Evolutionary conservation across 2,888 invertebrate species (phyloP), one percentile per base, ranked within the genome.

Genomic region (Ophion ellenae): DNA sequence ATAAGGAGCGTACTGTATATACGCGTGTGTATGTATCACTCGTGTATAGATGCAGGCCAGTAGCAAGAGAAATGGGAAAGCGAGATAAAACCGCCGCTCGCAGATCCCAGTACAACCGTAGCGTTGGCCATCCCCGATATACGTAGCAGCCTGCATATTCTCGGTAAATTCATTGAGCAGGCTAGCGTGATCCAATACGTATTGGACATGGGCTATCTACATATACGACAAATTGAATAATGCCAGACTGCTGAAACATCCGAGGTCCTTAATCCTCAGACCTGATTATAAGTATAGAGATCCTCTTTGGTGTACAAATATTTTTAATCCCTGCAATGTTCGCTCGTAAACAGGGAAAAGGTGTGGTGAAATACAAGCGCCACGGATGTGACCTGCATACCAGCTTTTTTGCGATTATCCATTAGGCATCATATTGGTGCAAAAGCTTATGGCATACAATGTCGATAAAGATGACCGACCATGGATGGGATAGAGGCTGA

Each of bases 191-290:
- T 84, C 81, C 79, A 83, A 86, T 81, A 86, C 80, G 67, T 69
- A 84, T 75, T 47, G 71, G 81, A 77, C 70, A 81, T 81, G 70
- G 28, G 45, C 47, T 83, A 78, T 81, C 81, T 79, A 79, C 71
- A 81, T 67, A 47, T 9, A 28, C 77, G 78, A 84, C 78, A 79
- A 84, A 86, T 81, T 81, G 83, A 79, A 86, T 84, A 84, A 75
- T 78, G 78, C 70, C 78, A 74, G 53, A 77, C 73, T 59, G 20
- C 9, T 71, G 20, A 63, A 75, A 78, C 76, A 75, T 47, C 14
- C 66, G 9, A 57, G 32, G n/a, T 74, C 28, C 77, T 69, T 14
- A 11, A 71, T 24, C 73, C 40, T 67, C n/a, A 45, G 14, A 32
- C 57, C 71, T 20, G 40, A 73, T 24, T 36, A 57, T 3, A 53